These are phyloP conservation scores for Ammospiza caudacuta DNA, from an alignment of 2,113 vertebrate species.

Conservation along the genomic window DNA sequence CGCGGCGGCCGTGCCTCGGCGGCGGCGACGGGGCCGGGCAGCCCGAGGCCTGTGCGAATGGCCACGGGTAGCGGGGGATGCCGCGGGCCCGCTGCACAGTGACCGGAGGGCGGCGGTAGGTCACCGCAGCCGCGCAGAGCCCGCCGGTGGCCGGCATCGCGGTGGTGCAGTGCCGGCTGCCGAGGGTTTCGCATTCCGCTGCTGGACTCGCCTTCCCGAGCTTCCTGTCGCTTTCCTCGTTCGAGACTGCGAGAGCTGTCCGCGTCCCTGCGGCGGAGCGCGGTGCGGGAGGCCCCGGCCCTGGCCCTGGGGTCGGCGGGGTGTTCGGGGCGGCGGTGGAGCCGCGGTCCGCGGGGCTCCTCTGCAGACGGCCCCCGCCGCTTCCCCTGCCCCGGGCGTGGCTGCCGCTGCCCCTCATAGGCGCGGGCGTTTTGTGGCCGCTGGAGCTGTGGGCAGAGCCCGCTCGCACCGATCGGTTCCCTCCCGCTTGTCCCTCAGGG, in stretches of 20 bases:
- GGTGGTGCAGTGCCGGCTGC: background rate
- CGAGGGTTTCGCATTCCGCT: background rate
- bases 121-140: background rate
- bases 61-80: background rate
- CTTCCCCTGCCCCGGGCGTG: background rate
- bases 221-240: background rate
- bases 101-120: background rate
- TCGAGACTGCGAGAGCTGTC: fast-evolving
- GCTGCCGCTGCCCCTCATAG: background rate
- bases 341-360: background rate
- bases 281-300: background rate
- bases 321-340: background rate
- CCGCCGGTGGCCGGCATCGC: no score
- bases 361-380: background rate
- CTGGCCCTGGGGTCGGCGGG: no score
- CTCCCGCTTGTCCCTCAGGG: fast-evolving
- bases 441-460: fast-evolving
- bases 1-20: background rate
- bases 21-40: background rate
- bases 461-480: fast-evolving
- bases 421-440: fast-evolving
- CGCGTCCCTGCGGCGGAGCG: background rate
- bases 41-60: background rate
- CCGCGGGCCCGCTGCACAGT: background rate
- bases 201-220: background rate